Evolutionary conservation across 2,888 invertebrate species (phyloP).

Genomic region (Marronus borbonicus): DNA sequence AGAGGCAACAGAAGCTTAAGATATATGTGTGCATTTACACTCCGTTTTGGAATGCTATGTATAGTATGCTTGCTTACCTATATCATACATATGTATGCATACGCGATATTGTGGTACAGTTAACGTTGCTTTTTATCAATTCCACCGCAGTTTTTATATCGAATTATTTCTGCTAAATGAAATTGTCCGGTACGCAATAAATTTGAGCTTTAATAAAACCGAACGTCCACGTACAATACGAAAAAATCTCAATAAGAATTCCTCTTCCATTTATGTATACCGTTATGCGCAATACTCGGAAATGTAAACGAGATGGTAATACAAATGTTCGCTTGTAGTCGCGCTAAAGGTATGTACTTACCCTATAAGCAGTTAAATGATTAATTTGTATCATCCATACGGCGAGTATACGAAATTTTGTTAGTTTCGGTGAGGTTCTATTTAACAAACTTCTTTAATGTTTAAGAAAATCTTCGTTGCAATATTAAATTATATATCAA

Average conservation of each 20-base stretch:
- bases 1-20: background rate
- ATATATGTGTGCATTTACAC: background rate
- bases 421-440: no score
- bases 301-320: background rate
- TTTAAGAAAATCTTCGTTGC: no score
- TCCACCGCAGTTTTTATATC: background rate
- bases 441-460: no score
- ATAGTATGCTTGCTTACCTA: background rate
- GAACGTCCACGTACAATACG: background rate
- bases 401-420: no score
- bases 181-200: conserved; percentile 6
- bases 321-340: no score
- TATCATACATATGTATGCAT: background rate
- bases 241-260: background rate
- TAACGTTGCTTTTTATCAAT: background rate
- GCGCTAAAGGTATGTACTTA: no score
- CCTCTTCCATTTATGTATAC: background rate
- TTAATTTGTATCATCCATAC: no score
- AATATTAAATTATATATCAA: no score
- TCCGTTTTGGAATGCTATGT: conserved; percentile 11
- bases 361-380: no score
- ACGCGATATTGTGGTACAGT: background rate
- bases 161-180: background rate
- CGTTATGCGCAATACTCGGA: conserved; percentile 5
- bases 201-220: conserved; percentile 19